These are phyloP conservation scores for Hydrocynus forskahlii DNA, from an alignment of 2,797 vertebrate species.

Conservation along the genomic window DNA sequence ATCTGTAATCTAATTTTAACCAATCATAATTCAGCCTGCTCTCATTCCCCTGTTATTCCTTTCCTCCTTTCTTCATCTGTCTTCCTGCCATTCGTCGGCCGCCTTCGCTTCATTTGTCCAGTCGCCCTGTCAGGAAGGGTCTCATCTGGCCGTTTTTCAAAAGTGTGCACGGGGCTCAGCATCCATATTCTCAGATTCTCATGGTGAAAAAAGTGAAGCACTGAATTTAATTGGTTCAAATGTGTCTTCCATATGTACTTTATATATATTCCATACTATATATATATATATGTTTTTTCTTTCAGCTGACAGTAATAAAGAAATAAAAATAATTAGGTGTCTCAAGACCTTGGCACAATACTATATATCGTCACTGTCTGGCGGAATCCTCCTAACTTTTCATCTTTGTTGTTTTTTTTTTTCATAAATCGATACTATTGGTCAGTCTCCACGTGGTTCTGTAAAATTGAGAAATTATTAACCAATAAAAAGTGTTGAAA, in stretches of 20 bases:
- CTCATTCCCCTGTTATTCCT: constrained; percentile 21
- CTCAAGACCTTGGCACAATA: too few relatives aligned
- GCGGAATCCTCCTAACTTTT: too few relatives aligned
- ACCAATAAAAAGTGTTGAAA: too few relatives aligned
- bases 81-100: constrained; percentile 22
- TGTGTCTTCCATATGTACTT: background rate
- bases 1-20: constrained; percentile 52
- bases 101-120: constrained; percentile 24
- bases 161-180: constrained; percentile 2
- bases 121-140: constrained; percentile 4
- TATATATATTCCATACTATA: too few relatives aligned
- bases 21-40: constrained; percentile 44
- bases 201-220: background rate
- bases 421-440: too few relatives aligned
- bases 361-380: too few relatives aligned
- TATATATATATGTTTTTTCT: too few relatives aligned
- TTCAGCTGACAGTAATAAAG: too few relatives aligned
- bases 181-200: background rate
- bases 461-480: too few relatives aligned
- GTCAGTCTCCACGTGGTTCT: too few relatives aligned
- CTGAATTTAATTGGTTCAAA: background rate
- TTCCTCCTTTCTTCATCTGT: constrained; percentile 30
- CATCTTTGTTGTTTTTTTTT: too few relatives aligned
- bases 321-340: too few relatives aligned
- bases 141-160: constrained; percentile 11